phyloP scores from a whole-genome alignment of 2,888 invertebrate species.

The Hydroisotoma schaefferi region DNA sequence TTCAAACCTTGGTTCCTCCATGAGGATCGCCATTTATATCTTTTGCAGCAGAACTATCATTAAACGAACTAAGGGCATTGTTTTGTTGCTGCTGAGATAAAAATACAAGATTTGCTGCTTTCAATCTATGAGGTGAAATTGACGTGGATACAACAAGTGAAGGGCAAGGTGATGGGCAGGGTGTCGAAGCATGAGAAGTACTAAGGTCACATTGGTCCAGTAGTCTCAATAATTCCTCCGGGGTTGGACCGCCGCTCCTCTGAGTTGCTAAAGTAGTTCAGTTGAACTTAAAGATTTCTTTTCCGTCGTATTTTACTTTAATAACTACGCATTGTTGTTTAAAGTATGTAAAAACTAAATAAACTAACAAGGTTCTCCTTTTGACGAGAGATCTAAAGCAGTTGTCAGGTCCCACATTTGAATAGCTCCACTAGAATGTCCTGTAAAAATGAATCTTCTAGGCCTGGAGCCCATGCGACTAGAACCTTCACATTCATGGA shows the following conservation, averaged over 20 bases:
- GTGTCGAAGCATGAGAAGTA: conserved; percentile 71
- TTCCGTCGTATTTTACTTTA: too few species aligned
- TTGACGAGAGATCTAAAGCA: conserved; percentile 72
- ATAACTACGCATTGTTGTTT: too few species aligned
- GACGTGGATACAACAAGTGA: conserved; percentile 56
- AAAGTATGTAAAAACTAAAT: too few species aligned
- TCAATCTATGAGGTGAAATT: conserved; percentile 50
- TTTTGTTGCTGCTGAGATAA: conserved; percentile 47
- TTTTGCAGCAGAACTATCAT: neutral
- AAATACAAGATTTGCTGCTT: conserved; percentile 51
- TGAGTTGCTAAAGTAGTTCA: conserved; percentile 55
- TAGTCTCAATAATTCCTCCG: conserved; percentile 83
- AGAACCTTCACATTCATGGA: conserved; percentile 96
- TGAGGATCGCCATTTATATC: neutral
- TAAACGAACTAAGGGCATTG: neutral
- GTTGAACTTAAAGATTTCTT: too few species aligned
- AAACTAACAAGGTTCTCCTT: conserved; percentile 55
- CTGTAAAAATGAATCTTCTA: conserved; percentile 82
- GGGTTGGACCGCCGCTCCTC: conserved; percentile 82
- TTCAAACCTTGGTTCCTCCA: neutral
- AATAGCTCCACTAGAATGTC: conserved; percentile 85
- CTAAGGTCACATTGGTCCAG: conserved; percentile 92
- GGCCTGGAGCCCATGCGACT: conserved; percentile 86
- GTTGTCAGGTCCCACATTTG: conserved; percentile 99
- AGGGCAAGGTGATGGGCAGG: conserved; percentile 73